A percentile compares a stretch with the other conserved stretches of the same genome.
phyloP scores from a whole-genome alignment of 2,113 vertebrate species.

The Delphinapterus leucas region DNA sequence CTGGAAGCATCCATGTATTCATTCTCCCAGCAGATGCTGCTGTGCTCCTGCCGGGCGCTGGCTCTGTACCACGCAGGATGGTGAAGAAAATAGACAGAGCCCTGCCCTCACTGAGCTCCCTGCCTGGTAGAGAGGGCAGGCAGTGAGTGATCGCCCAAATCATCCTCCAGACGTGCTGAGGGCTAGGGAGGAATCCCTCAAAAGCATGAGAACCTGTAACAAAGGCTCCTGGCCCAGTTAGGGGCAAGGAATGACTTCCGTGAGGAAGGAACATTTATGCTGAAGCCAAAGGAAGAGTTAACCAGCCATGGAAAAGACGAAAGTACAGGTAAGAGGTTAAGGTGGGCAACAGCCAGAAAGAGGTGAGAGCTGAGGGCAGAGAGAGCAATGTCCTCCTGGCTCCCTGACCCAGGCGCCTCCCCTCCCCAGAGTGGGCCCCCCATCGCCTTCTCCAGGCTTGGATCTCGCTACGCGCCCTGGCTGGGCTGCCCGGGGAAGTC shows the following conservation, averaged over 20 bases:
- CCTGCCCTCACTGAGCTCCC: background rate
- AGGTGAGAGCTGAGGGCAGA: background rate
- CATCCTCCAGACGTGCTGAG: background rate
- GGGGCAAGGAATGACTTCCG: background rate
- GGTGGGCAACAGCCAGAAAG: background rate
- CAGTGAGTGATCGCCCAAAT: background rate
- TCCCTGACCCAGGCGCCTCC: background rate
- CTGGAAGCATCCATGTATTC: background rate
- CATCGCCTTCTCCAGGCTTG: background rate
- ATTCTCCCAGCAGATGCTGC: background rate
- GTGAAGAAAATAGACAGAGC: background rate
- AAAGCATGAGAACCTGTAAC: background rate
- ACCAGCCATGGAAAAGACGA: background rate
- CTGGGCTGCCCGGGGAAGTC: background rate
- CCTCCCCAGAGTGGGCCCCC: background rate
- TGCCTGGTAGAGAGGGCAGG: background rate
- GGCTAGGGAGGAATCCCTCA: background rate
- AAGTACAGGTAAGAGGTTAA: background rate
- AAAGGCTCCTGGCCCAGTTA: background rate
- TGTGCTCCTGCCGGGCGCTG: background rate
- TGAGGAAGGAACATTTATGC: background rate
- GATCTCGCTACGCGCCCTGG: background rate
- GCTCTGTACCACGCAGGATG: fast-evolving
- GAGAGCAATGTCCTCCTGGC: fast-evolving
- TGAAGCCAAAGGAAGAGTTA: background rate